These are phyloP conservation scores for Gymnocheta viridis DNA, from an alignment of 2,888 invertebrate species.

Conservation along the genomic window DNA sequence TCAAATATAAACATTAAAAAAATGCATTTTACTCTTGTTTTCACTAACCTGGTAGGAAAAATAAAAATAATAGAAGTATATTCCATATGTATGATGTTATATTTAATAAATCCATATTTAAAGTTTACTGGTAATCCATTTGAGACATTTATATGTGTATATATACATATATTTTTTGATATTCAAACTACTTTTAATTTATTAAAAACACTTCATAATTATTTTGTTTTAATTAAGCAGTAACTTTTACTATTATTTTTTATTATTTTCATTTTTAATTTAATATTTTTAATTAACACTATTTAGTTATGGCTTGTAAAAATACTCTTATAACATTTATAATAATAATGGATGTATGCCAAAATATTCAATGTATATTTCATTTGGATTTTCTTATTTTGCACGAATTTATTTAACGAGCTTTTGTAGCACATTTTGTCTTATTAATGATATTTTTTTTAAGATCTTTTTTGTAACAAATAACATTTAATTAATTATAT, in stretches of 20 bases:
- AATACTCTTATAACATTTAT: not conserved
- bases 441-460: not conserved
- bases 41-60: conserved; percentile 47
- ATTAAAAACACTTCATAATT: not conserved
- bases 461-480: not conserved
- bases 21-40: not conserved
- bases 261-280: not conserved
- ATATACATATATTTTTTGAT: not conserved
- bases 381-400: not conserved
- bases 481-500: not conserved
- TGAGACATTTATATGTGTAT: too few species aligned
- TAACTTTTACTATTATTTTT: not conserved
- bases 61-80: conserved; percentile 56
- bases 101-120: conserved; percentile 60
- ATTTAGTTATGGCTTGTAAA: not conserved
- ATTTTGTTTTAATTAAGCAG: not conserved
- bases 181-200: too few species aligned
- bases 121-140: conserved; percentile 41
- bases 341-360: too few species aligned
- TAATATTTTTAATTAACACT: not conserved
- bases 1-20: too few species aligned
- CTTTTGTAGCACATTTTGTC: not conserved
- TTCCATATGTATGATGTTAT: conserved; percentile 40
- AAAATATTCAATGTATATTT: not conserved
- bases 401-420: not conserved